These are phyloP conservation scores for Melanotaenia maccullochi DNA, from an alignment of 2,797 vertebrate genomes.

Conservation along the genomic window DNA sequence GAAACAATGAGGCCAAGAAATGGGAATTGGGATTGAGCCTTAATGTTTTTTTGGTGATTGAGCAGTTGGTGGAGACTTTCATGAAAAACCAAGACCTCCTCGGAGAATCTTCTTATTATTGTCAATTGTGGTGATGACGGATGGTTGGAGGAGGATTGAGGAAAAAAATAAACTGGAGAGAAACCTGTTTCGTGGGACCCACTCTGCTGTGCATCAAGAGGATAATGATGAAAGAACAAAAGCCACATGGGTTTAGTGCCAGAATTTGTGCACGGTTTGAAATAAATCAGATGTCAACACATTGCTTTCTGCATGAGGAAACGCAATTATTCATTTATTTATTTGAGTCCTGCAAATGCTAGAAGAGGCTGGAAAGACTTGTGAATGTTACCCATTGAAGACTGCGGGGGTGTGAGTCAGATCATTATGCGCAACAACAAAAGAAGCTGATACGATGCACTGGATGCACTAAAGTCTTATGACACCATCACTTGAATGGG, in stretches of 20 bases:
- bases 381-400: not conserved
- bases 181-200: conserved; percentile 47
- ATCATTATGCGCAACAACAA: conserved; percentile 9
- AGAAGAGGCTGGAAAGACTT: conserved; percentile 17
- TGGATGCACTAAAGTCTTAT: not conserved
- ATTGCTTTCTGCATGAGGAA: conserved; percentile 18
- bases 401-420: not conserved
- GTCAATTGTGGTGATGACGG: conserved; percentile 42
- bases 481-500: not conserved
- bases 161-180: conserved; percentile 44
- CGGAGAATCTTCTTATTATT: conserved; percentile 51
- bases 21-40: not conserved
- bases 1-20: not conserved
- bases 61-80: conserved; percentile 28
- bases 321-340: conserved; percentile 19
- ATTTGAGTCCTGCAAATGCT: not conserved
- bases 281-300: conserved; percentile 24
- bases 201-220: conserved; percentile 38
- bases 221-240: conserved; percentile 47
- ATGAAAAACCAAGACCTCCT: conserved; percentile 22
- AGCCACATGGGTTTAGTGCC: conserved; percentile 42
- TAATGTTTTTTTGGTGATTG: conserved; percentile 30
- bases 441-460: not conserved
- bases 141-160: conserved; percentile 32
- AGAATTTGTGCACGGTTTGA: conserved; percentile 16